Base-by-base conservation (phyloP, 2,797 vertebrate species). In the Lacerta bilineata region DNA sequence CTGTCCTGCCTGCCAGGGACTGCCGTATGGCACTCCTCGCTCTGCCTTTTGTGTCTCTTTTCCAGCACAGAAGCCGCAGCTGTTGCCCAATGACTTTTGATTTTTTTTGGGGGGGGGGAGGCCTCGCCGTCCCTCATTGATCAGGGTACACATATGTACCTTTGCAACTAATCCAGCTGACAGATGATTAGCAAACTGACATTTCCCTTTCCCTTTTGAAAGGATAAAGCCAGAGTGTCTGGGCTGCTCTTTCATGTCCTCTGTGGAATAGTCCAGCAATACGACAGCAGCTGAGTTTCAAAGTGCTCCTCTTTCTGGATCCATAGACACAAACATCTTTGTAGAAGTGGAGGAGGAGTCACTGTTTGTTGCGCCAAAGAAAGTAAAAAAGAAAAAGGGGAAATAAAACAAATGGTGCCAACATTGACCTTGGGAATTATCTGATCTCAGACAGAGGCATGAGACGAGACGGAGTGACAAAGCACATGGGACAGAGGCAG, bases 101-200 rank as follows among this genome's bases (percentile, higher is more conserved):
- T 95, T 76, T 90, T 46, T 46, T 50, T 50, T 11, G 85, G 91
- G 89, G 93, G 89, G 85, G 89, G 86, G 92, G 87, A 72, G 23
- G 90, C 39, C 75, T 80, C 89, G 59, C 74, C 86, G 71, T 92
- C 90, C 71, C 18, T 91, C 7, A 95, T 91, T 91, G 90, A 94
- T 90, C 86, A 74, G 87, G 77, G 84, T 84, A 90, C 84, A n/a
- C 77, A 89, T 74, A 17, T 88, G 84, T 33, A 93, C 86, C 74
- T 95, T 90, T 89, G 61, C 5, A 90, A 80, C 87, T 90, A 92
- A 91, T 94, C 88, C 92, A 88, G 93, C 88, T 0, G 0, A 89
- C 90, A 88, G 90, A 93, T 93, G 80, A 95, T 94, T 92, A 95
- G 85, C 78, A 92, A 95, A 95, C 90, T 89, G 91, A 79, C 64